Conservation (phyloP, 2,888 invertebrate genomes). For the Hymenopus coronatus region DNA sequence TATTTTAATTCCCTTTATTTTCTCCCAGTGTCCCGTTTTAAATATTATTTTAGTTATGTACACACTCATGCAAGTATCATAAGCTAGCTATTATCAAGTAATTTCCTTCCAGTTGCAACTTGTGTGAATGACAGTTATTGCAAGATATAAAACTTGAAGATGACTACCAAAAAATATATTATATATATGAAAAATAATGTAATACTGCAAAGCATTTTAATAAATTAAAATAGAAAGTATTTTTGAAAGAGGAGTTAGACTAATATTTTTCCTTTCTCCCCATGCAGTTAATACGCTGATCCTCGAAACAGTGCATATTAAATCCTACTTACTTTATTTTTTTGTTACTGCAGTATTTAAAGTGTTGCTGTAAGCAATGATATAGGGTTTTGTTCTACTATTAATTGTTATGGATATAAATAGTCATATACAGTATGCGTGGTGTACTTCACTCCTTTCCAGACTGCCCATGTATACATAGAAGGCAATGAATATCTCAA, state of each 20-base stretch:
- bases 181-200: conserved; percentile 2
- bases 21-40: background rate
- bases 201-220: conserved; percentile 18
- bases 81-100: background rate
- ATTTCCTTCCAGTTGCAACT: background rate
- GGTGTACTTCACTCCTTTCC: too few relatives aligned
- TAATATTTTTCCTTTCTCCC: background rate
- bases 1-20: background rate
- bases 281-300: too few relatives aligned
- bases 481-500: too few relatives aligned
- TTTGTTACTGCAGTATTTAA: background rate
- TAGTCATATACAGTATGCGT: too few relatives aligned
- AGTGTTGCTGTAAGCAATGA: background rate
- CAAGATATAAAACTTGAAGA: background rate
- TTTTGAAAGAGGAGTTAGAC: background rate
- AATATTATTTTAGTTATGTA: background rate
- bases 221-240: conserved; percentile 13
- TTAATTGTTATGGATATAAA: too few relatives aligned
- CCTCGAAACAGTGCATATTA: background rate
- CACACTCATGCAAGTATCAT: background rate
- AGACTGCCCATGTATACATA: too few relatives aligned
- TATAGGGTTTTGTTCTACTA: background rate
- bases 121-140: background rate
- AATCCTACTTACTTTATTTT: background rate
- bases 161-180: conserved; percentile 1